Evolutionary conservation across 1,140 invertebrate species (phyloP), one percentile per base, ranked within the genome.

Genomic region (Drosophila orosa): DNA sequence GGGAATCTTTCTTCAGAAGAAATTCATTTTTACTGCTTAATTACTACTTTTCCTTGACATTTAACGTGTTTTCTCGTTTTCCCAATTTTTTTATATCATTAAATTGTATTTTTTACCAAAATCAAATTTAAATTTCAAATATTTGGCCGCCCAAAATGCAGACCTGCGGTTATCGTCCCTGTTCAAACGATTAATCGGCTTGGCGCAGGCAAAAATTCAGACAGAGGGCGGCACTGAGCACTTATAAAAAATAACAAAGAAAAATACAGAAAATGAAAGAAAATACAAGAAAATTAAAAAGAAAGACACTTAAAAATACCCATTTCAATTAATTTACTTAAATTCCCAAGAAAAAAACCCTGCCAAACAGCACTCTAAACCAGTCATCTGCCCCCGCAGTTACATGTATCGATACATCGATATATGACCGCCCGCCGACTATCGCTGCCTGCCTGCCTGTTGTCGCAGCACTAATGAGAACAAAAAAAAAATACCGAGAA

Each of bases 401-500:
- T 5, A n/a, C 17, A 5, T n/a, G n/a, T 48, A 59, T 59, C 57
- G 57, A 59, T 54, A 54, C 8, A 35, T 54, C 50, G 50, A 54
- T 54, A 29, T 6, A 29, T 22, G 9, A 24, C 13, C 50, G 29
- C 15, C 29, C 40, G 13, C 29, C 42, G 13, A 10, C 29, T 31
- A 59, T 48, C 42, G 27, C 17, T 19, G n/a, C 57, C 57, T 59
- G 19, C 17, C 39, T 57, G 25, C n/a, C 35, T 57, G 40, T 44
- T 59, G 40, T 33, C 57, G 40, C 57, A 58, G 17, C 40, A 25
- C 33, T 25, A 56, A 56, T 25, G n/a, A 35, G 52, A 55, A 37
- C 19, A 59, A 48, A 60, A 60, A 59, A 65, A 59, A 66, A 60
- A 66, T 39, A 63, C 45, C 44, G 2, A 52, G 48, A 52, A 52